phyloP scores from a whole-genome alignment of 2,888 invertebrate species.

The Hyalella azteca region DNA sequence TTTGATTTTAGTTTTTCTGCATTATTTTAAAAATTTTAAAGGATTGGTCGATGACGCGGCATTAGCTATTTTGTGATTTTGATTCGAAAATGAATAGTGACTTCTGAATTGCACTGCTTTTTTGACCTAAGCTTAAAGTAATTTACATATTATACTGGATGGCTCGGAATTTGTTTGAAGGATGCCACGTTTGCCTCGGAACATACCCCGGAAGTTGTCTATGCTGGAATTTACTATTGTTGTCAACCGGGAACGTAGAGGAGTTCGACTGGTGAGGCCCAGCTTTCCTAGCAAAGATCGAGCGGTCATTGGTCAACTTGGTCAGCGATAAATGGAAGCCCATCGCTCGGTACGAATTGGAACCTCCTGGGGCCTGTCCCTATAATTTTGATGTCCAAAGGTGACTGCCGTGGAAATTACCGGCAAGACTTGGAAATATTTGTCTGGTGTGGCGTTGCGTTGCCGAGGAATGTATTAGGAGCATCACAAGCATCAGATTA shows the following conservation, averaged over 20 bases:
- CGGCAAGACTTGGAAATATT: slow-evolving; percentile 1
- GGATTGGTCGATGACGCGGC: neutral
- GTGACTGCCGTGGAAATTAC: neutral
- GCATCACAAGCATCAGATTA: neutral
- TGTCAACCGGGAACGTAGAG: neutral
- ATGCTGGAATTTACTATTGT: neutral
- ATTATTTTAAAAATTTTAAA: neutral
- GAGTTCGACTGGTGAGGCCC: neutral
- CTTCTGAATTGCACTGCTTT: no score
- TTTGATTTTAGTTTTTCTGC: neutral
- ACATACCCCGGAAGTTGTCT: neutral
- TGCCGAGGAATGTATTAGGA: neutral
- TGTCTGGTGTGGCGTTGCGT: neutral
- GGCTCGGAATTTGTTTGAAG: neutral
- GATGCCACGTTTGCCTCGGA: no score
- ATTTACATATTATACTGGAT: neutral
- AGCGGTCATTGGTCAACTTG: neutral
- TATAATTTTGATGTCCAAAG: slow-evolving; percentile 4
- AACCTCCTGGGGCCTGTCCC: neutral
- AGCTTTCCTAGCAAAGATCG: neutral
- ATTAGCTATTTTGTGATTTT: neutral
- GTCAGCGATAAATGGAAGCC: neutral
- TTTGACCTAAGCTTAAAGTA: neutral
- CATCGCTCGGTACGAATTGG: neutral
- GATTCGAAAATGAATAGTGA: no score